Conservation (phyloP, 1,140 invertebrate species). For the Bombus terrestris region DNA sequence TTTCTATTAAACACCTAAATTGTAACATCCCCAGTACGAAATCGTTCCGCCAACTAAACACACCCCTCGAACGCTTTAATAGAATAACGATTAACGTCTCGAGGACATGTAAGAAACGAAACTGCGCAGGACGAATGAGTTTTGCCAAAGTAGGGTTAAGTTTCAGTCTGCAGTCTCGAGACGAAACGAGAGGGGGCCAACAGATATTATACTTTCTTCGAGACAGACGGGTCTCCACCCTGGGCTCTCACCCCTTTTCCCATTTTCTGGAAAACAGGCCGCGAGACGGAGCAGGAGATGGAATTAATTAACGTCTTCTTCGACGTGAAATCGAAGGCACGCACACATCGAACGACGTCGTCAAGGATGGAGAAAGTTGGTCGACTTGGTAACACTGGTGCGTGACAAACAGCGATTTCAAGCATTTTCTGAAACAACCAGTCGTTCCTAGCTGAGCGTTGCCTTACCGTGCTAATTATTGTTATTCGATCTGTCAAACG, state of each 20-base stretch:
- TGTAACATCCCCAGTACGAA: no score
- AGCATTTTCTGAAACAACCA: slow-evolving; percentile 55
- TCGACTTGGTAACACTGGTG: slow-evolving; percentile 2
- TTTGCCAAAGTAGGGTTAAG: background rate
- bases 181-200: slow-evolving; percentile 18
- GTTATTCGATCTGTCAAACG: slow-evolving; percentile 68
- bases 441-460: background rate
- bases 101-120: no score
- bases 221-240: slow-evolving; percentile 5
- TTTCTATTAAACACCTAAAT: no score
- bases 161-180: background rate
- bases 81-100: no score
- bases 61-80: no score
- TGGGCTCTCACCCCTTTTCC: background rate
- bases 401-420: slow-evolving; percentile 47
- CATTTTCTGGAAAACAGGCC: slow-evolving; percentile 37
- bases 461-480: slow-evolving; percentile 62
- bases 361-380: slow-evolving; percentile 29
- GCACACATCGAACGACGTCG: slow-evolving; percentile 7
- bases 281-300: slow-evolving; percentile 23
- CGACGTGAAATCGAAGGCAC: slow-evolving; percentile 51
- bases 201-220: slow-evolving; percentile 41
- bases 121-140: no score
- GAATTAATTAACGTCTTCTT: slow-evolving; percentile 66
- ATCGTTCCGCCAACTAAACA: no score